These are phyloP conservation scores for Stenichneumon culpator DNA, from an alignment of 2,888 invertebrate species.

Conservation along the genomic window DNA sequence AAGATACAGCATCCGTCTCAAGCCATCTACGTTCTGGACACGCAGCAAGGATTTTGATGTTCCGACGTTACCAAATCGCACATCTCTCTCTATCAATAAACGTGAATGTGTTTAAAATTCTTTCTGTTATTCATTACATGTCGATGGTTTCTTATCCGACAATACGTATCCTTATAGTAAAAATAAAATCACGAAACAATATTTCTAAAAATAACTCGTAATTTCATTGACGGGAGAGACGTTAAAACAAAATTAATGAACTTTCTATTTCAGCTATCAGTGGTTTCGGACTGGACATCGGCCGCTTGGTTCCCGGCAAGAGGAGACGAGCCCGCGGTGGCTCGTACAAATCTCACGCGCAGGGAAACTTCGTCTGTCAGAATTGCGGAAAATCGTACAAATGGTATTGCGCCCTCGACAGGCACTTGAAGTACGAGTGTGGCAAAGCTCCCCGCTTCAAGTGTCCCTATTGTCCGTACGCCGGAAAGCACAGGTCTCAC, in stretches of 20 bases:
- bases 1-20: slow-evolving; percentile 58
- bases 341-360: slow-evolving; percentile 52
- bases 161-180: not conserved
- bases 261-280: slow-evolving; percentile 49
- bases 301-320: slow-evolving; percentile 17
- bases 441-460: slow-evolving; percentile 77
- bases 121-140: not conserved
- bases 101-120: not conserved
- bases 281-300: slow-evolving; percentile 19
- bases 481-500: slow-evolving; percentile 66
- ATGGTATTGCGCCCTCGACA: slow-evolving; percentile 77
- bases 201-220: not conserved
- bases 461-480: slow-evolving; percentile 76
- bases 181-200: not conserved
- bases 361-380: slow-evolving; percentile 76
- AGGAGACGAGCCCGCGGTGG: slow-evolving; percentile 18
- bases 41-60: slow-evolving; percentile 21
- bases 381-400: slow-evolving; percentile 80
- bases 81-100: not conserved
- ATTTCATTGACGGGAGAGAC: not conserved
- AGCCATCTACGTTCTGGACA: slow-evolving; percentile 60
- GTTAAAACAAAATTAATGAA: slow-evolving; percentile 17
- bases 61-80: not conserved
- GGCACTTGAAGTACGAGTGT: slow-evolving; percentile 77
- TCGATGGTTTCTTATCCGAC: not conserved